Base-by-base conservation (phyloP, 1,140 invertebrate species). In the Saccostrea echinata region DNA sequence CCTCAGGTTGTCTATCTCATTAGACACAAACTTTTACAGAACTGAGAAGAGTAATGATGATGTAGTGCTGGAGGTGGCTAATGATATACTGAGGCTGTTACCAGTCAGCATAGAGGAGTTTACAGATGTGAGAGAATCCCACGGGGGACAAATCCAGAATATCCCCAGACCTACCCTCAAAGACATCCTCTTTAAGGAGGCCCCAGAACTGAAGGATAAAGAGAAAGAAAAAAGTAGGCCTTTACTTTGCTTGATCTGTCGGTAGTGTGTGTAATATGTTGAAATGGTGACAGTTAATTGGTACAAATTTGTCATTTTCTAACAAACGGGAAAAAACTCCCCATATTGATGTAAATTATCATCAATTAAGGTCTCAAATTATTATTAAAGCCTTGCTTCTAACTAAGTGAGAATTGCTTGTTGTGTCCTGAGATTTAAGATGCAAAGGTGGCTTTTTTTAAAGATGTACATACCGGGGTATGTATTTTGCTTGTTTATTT, bases 41-140 rank as follows among this genome's bases (percentile, higher is more conserved):
- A 95, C 95, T 84, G 96, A 96, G 3, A 96, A 96, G 93, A 96
- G 96, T 1, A 96, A 95, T 86, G 97, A 97, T 90, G 96, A 97
- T 43, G 96, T 97, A 30, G 97, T 97, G 6, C 96, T 95, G 92
- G 93, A 95, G 35, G 90, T 94, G 53, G 92, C 93, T 6, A 83
- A 82, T 30, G 94, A 95, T 68, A 94, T 95, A 12, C 88, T 92
- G 24, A 68, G 87, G 4, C 90, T 91, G 35, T 89, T 95, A 43
- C 94, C 94, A 57, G 83, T 86, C 1, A 90, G 87, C 33, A 92
- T 95, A 18, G 94, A 95, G 86, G 92, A 94, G 11, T 96, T 96
- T 35, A 87, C 85, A 92, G 92, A 95, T 21, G 91, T 90, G 27
- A 90, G 89, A 43, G 88, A 89, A 3, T 68, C 61, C 21, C 83